These are phyloP conservation scores for Lepilemur ruficaudatus DNA, from an alignment of 2,797 vertebrate genomes.

Conservation along the genomic window DNA sequence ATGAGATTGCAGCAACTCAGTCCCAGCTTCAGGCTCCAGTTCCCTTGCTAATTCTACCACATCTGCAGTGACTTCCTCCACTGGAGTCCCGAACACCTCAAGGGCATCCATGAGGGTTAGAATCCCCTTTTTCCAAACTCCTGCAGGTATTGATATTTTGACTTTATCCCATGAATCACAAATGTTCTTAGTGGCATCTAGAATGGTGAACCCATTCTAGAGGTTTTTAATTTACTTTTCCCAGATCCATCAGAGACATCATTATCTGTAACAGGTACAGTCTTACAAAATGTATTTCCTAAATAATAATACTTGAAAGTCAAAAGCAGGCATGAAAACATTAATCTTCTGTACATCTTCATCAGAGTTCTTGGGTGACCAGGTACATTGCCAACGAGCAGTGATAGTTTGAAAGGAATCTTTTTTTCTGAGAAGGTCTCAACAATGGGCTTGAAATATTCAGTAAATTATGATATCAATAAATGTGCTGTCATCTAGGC, in stretches of 20 bases:
- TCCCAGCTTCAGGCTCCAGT: neutral
- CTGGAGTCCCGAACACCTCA: neutral
- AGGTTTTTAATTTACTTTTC: neutral
- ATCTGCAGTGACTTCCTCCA: neutral
- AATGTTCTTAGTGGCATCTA: neutral
- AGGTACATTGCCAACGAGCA: too few relatives aligned
- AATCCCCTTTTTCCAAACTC: neutral
- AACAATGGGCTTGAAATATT: too few relatives aligned
- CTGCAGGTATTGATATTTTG: neutral
- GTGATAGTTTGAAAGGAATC: too few relatives aligned
- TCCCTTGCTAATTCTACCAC: neutral
- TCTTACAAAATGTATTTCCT: neutral
- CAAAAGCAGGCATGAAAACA: neutral
- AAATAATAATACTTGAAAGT: neutral
- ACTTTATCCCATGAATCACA: neutral
- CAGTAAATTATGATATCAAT: too few relatives aligned
- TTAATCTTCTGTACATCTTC: too few relatives aligned
- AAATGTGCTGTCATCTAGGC: too few relatives aligned
- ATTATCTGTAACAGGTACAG: neutral
- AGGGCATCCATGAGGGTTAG: neutral
- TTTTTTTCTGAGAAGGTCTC: too few relatives aligned
- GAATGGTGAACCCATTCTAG: neutral
- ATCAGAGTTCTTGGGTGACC: too few relatives aligned
- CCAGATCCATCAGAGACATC: neutral
- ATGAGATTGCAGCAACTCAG: neutral